A percentile compares a stretch with the other conserved stretches of the same genome.
These are phyloP conservation scores for Hesperophylax magnus DNA, from an alignment of 1,140 invertebrate species.

Conservation along the genomic window DNA sequence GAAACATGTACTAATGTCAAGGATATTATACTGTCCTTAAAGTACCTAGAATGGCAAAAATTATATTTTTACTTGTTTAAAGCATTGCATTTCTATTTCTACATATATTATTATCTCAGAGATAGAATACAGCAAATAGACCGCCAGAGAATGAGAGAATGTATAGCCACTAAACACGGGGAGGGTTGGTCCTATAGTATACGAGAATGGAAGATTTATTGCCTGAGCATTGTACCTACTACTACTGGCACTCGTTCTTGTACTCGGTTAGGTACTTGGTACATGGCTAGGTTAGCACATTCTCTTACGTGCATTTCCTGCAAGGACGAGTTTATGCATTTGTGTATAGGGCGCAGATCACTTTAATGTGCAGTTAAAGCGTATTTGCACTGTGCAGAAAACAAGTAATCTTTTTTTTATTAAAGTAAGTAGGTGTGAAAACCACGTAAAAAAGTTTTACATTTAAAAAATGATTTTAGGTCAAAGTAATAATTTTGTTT, in stretches of 20 bases:
- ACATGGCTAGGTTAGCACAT: too few relatives aligned
- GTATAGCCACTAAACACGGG: constrained; percentile 45
- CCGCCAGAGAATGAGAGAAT: not conserved
- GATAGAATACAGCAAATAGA: not conserved
- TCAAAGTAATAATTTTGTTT: too few relatives aligned
- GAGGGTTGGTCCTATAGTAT: constrained; percentile 42
- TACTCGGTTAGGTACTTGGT: too few relatives aligned
- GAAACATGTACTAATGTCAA: too few relatives aligned
- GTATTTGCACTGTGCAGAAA: not conserved
- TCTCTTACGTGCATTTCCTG: constrained; percentile 35
- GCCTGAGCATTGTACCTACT: constrained; percentile 13
- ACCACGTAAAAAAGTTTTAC: too few relatives aligned
- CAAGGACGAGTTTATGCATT: constrained; percentile 38
- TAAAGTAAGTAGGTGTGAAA: not conserved
- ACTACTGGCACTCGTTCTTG: constrained; percentile 2
- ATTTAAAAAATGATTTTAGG: too few relatives aligned
- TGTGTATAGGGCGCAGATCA: constrained; percentile 42
- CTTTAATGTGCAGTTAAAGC: constrained; percentile 27
- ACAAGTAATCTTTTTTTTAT: not conserved
- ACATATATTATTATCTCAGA: not conserved
- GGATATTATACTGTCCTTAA: too few relatives aligned
- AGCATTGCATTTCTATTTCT: too few relatives aligned
- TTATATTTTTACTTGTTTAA: too few relatives aligned
- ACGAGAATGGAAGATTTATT: constrained; percentile 48
- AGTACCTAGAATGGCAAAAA: too few relatives aligned